These are phyloP conservation scores for Barypeithes pellucidus DNA, from an alignment of 2,888 invertebrate species.

Conservation along the genomic window DNA sequence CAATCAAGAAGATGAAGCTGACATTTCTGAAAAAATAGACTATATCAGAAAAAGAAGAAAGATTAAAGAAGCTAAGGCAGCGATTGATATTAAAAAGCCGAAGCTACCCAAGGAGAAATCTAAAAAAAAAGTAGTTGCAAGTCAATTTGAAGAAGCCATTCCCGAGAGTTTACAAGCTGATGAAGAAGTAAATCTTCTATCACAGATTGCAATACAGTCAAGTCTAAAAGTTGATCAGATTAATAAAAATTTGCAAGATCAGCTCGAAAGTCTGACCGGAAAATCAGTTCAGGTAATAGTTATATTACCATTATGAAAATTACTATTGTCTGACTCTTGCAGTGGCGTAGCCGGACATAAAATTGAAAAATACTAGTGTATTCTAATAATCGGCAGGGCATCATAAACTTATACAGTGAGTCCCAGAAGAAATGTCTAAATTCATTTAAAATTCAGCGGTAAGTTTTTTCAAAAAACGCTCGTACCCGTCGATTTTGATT, in stretches of 20 bases:
- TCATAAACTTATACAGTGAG: too few species aligned
- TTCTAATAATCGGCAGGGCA: too few species aligned
- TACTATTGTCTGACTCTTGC: too few species aligned
- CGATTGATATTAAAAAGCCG: slow-evolving; percentile 37
- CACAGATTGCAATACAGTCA: slow-evolving; percentile 60
- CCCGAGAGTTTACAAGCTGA: slow-evolving; percentile 58
- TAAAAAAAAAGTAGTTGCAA: slow-evolving; percentile 10
- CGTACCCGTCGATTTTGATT: too few species aligned
- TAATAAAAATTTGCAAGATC: slow-evolving; percentile 58
- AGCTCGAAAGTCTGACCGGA: slow-evolving; percentile 56
- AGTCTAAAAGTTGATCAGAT: slow-evolving; percentile 63
- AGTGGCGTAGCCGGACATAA: too few species aligned
- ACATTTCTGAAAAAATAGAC: slow-evolving; percentile 45
- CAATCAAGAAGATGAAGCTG: slow-evolving; percentile 12
- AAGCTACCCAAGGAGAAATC: slow-evolving; percentile 44
- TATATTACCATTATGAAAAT: too few species aligned
- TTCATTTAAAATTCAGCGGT: too few species aligned
- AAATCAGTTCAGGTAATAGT: slow-evolving; percentile 48
- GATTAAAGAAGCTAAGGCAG: slow-evolving; percentile 41
- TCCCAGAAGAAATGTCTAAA: too few species aligned
- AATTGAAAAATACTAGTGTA: too few species aligned
- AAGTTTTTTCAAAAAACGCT: too few species aligned
- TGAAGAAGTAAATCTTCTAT: slow-evolving; percentile 62
- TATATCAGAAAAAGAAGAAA: slow-evolving; percentile 44
- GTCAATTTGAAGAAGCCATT: slow-evolving; percentile 34